Evolutionary conservation across 2,113 vertebrate species (phyloP).

Genomic region (Acanthochromis polyacanthus): DNA sequence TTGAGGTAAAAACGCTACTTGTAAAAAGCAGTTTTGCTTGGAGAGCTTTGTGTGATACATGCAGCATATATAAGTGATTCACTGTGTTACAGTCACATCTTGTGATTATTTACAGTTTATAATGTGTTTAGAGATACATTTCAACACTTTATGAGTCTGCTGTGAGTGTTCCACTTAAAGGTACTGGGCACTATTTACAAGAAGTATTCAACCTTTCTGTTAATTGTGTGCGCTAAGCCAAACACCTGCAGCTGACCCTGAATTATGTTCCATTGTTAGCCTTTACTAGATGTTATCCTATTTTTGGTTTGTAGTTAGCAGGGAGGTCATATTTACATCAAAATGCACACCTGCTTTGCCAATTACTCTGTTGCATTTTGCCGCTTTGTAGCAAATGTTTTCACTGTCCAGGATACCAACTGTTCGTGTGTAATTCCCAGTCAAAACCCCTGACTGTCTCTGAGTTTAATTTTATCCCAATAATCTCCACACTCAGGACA

Average conservation of each 20-base stretch:
- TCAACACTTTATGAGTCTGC: background rate
- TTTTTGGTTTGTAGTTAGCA: too few relatives aligned
- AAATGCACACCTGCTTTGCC: background rate
- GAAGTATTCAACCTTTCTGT: background rate
- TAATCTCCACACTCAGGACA: background rate
- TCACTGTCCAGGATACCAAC: background rate
- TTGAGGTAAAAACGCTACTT: too few relatives aligned
- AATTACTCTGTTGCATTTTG: background rate
- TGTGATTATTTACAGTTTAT: background rate
- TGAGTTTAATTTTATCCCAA: background rate
- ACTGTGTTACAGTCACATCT: too few relatives aligned
- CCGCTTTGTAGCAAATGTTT: too few relatives aligned
- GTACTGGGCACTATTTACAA: background rate
- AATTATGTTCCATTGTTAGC: background rate
- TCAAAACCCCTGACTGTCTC: background rate
- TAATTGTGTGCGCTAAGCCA: background rate
- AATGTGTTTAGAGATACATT: background rate
- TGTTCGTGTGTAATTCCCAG: background rate
- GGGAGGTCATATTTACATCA: background rate
- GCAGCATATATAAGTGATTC: too few relatives aligned
- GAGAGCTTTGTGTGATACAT: too few relatives aligned
- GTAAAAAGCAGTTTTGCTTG: too few relatives aligned
- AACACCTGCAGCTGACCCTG: background rate
- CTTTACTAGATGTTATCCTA: too few relatives aligned
- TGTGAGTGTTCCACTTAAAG: background rate